Evolutionary conservation across 2,113 vertebrate species (phyloP).

Genomic region (Stigmatopora nigra): DNA sequence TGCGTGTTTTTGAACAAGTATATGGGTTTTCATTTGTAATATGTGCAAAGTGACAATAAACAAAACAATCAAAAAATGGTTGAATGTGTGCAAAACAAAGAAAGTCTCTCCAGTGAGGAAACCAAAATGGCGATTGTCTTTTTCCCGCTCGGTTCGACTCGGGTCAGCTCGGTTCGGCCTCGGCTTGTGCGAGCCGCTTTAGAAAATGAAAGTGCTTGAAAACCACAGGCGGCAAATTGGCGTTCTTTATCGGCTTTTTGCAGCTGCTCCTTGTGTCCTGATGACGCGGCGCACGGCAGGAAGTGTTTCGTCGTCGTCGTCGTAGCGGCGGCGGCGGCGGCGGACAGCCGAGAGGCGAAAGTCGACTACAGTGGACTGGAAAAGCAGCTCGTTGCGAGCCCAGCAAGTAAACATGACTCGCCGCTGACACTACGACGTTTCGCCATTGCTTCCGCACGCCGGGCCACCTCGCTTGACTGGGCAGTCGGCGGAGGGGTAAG

Average conservation of each 20-base stretch:
- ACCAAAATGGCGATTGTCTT: background rate
- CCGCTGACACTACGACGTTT: background rate
- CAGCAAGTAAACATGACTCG: constrained; percentile 42
- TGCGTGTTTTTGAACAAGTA: background rate
- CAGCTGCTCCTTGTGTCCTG: background rate
- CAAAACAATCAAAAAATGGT: background rate
- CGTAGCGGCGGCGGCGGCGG: constrained; percentile 47
- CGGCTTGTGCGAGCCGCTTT: background rate
- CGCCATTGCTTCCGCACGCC: background rate
- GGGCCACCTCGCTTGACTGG: background rate
- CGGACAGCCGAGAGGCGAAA: constrained; percentile 43
- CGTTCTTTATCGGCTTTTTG: background rate
- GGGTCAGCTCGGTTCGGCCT: constrained; percentile 3
- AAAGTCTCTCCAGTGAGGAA: background rate
- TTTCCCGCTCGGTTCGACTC: background rate
- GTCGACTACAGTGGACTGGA: constrained; percentile 39
- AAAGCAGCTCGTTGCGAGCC: constrained; percentile 42
- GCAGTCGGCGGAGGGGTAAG: constrained; percentile 57
- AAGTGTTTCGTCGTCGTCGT: constrained; percentile 47
- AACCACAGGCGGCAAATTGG: background rate
- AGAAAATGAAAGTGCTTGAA: background rate
- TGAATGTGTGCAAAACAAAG: background rate
- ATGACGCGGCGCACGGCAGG: constrained; percentile 60
- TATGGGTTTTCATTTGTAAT: background rate
- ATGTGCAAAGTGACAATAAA: background rate